Conservation (phyloP, 2,888 invertebrate species). For the Amiota mariae region DNA sequence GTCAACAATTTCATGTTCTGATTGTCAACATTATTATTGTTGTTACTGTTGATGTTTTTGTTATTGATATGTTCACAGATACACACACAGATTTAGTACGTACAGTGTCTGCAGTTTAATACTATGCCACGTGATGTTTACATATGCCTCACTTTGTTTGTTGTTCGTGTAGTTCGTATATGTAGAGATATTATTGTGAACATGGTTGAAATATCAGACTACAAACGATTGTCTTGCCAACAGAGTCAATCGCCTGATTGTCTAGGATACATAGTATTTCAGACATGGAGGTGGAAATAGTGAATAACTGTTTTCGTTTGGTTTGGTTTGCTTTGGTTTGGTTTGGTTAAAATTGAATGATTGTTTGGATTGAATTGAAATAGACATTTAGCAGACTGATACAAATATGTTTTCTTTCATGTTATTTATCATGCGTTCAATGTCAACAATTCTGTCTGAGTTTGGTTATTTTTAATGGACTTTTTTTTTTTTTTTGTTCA, state of each 20-base stretch:
- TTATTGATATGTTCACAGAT: slow-evolving; percentile 20
- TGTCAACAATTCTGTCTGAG: slow-evolving; percentile 14
- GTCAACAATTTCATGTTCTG: slow-evolving; percentile 11
- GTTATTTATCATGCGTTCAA: background rate
- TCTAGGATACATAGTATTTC: too few species aligned
- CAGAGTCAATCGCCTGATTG: background rate
- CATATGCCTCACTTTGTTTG: background rate
- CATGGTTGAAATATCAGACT: slow-evolving; percentile 28
- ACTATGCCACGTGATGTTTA: background rate
- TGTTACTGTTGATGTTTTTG: slow-evolving; percentile 14
- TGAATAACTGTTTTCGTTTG: background rate
- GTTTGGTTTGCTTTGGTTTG: too few species aligned
- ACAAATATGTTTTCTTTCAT: background rate
- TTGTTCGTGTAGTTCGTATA: too few species aligned
- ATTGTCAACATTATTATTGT: background rate
- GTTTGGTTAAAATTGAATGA: background rate
- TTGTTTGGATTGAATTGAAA: background rate
- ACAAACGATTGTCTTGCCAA: slow-evolving; percentile 8
- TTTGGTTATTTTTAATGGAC: slow-evolving; percentile 24
- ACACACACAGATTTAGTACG: background rate
- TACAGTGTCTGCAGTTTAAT: background rate
- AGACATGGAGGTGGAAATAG: too few species aligned
- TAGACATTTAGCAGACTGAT: background rate
- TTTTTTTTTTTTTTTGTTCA: slow-evolving; percentile 14
- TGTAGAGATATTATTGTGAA: background rate